Base-by-base conservation (phyloP, 2,113 vertebrate genomes). In the Chascanopsetta lugubris region DNA sequence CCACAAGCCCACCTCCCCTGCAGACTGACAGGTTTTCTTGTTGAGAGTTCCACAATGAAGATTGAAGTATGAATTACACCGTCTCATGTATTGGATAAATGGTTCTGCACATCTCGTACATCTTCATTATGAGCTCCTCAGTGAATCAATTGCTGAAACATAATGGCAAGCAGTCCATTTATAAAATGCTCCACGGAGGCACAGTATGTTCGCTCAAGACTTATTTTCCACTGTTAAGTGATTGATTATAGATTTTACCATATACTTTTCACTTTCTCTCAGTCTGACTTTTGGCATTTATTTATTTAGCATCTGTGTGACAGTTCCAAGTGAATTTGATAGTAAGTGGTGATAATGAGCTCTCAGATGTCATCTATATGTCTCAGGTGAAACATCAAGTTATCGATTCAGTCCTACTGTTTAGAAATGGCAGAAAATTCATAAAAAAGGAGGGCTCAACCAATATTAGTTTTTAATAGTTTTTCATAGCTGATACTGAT, bases 81-180 rank as follows among this genome's bases (percentile, higher is more conserved):
- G 78, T 77, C 68, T 79, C 75, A 80, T 85, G 83, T 86, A 72
- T 85, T 77, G 71, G 79, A 88, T 90, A 87, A 88, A 90, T 90
- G 83, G 75, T 74, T 80, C 36, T 40, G 58, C 60, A 25, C 68
- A 83, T 85, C 76, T 80, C 80, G 85, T 90, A 82, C 69, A 85
- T 90, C 90, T 90, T 87, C 85, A 89, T 92, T 91, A 89, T 85
- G 76, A 85, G 38, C 55, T 64, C 55, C 62, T 88, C 91, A 90
- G 87, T 87, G 80, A 85, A 88, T 79, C 69, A 81, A 61, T 77
- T 83, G 61, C 71, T 80, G 79, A 85, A 79, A 79, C 69, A 76
- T 86, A 86, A 86, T 61, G 84, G 78, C 80, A 87, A 77, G 72
- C 69, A 77, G 78, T 87, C 63, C 61, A 63, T 89, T 89, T 87